Conservation (phyloP, 2,797 vertebrate species). For the Amblyopsis hoosieri region DNA sequence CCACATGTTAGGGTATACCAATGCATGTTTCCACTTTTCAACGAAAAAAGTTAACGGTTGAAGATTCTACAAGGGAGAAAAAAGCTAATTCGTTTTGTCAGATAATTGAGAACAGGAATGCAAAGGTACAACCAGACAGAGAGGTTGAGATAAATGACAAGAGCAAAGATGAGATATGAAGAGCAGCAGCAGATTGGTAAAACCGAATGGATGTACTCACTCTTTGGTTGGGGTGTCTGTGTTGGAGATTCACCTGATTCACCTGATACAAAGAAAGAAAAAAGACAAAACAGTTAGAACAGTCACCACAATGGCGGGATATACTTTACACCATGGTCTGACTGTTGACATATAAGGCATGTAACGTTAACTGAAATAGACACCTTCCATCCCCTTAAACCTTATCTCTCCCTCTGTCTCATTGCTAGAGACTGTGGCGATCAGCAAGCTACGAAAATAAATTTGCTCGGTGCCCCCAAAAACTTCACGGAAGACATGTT, state of each 20-base stretch:
- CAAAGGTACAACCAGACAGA: constrained; percentile 21
- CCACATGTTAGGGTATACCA: constrained; percentile 15
- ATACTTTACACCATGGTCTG: constrained; percentile 13
- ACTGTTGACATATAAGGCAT: constrained; percentile 23
- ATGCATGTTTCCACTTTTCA: constrained; percentile 25
- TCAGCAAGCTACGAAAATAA: constrained; percentile 49
- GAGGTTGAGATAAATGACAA: constrained; percentile 1
- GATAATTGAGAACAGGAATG: constrained; percentile 32
- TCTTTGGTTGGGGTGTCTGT: constrained; percentile 45
- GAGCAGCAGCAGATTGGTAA: constrained; percentile 12
- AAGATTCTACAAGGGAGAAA: constrained; percentile 33
- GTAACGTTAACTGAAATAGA: constrained; percentile 36
- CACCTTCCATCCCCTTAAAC: constrained; percentile 31
- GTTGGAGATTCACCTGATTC: constrained; percentile 66
- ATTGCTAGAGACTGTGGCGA: constrained; percentile 36
- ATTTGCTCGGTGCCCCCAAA: constrained; percentile 52
- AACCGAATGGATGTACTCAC: constrained; percentile 61
- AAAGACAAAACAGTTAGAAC: constrained; percentile 39
- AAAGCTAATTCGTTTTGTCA: constrained; percentile 43
- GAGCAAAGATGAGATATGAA: constrained; percentile 35
- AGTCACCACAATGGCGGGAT: constrained; percentile 26
- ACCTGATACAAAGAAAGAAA: constrained; percentile 32
- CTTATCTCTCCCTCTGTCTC: constrained; percentile 38
- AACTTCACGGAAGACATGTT: constrained; percentile 58
- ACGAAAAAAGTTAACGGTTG: constrained; percentile 6